phyloP scores from a whole-genome alignment of 1,140 invertebrate genomes.

The Lineus longissimus region DNA sequence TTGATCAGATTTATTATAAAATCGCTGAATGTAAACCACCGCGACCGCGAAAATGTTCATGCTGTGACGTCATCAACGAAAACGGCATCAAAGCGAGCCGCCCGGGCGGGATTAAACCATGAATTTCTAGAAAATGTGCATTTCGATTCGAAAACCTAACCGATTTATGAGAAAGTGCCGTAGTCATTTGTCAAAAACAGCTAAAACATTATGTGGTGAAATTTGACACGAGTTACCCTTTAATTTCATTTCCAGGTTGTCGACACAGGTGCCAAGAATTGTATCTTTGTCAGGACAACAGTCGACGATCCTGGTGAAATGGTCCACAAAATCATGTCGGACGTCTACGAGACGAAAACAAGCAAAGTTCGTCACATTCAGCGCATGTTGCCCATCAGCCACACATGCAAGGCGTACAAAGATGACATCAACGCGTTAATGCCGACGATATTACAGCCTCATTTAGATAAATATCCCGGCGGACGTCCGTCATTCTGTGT shows the following conservation, averaged over 20 bases:
- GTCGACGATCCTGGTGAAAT: constrained; percentile 69
- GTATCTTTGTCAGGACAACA: constrained; percentile 77
- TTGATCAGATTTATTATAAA: too few relatives aligned
- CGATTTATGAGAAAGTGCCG: too few relatives aligned
- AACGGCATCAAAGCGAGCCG: too few relatives aligned
- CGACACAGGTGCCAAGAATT: constrained; percentile 74
- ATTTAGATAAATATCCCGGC: constrained; percentile 62
- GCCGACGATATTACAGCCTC: constrained; percentile 66
- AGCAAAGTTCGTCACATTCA: constrained; percentile 76
- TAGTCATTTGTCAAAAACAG: too few relatives aligned
- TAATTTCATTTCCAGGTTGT: constrained; percentile 58
- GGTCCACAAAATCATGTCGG: constrained; percentile 67
- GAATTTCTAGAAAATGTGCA: too few relatives aligned
- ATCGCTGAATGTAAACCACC: too few relatives aligned
- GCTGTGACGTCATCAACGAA: too few relatives aligned
- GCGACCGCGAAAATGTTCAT: too few relatives aligned
- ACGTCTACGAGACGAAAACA: constrained; percentile 72
- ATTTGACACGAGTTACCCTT: too few relatives aligned
- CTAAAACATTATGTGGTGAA: too few relatives aligned
- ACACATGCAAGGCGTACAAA: constrained; percentile 73
- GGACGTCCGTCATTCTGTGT: constrained; percentile 71
- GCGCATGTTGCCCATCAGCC: constrained; percentile 74
- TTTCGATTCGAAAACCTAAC: too few relatives aligned
- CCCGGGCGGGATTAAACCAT: too few relatives aligned
- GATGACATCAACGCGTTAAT: constrained; percentile 69